These are phyloP conservation scores for Condylura cristata DNA, from an alignment of 2,113 vertebrate species.

Conservation along the genomic window DNA sequence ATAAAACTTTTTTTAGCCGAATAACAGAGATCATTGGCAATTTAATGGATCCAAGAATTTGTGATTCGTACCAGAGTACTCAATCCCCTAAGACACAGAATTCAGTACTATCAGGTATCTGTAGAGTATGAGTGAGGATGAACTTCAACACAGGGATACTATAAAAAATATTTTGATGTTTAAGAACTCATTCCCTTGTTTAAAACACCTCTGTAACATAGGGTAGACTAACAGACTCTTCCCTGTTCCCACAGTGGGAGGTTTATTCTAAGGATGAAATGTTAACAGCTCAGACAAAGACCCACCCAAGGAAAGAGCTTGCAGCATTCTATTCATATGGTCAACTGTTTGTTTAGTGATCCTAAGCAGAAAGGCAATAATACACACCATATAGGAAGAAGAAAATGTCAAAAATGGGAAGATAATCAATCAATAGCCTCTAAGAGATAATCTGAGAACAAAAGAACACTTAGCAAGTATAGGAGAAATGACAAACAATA, in stretches of 20 bases:
- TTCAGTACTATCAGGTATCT: background rate
- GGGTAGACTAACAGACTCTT: background rate
- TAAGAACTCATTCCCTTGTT: too few species aligned
- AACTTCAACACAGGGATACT: background rate
- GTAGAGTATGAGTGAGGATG: background rate
- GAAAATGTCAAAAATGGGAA: background rate
- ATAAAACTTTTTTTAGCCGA: background rate
- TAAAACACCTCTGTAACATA: background rate
- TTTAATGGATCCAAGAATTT: background rate
- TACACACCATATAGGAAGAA: background rate
- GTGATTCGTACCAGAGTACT: background rate
- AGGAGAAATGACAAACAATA: background rate
- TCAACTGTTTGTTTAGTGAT: background rate
- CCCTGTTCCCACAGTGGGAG: background rate
- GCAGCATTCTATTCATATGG: background rate
- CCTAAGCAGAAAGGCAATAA: constrained; percentile 7
- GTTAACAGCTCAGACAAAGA: background rate
- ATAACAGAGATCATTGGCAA: background rate
- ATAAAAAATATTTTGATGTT: background rate
- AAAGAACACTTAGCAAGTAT: background rate
- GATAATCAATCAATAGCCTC: background rate
- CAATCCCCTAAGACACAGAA: background rate
- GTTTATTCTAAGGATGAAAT: background rate
- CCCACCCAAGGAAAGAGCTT: background rate
- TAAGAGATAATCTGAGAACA: background rate